Base-by-base conservation (phyloP, 2,888 invertebrate genomes). In the Drosophila siamana region DNA sequence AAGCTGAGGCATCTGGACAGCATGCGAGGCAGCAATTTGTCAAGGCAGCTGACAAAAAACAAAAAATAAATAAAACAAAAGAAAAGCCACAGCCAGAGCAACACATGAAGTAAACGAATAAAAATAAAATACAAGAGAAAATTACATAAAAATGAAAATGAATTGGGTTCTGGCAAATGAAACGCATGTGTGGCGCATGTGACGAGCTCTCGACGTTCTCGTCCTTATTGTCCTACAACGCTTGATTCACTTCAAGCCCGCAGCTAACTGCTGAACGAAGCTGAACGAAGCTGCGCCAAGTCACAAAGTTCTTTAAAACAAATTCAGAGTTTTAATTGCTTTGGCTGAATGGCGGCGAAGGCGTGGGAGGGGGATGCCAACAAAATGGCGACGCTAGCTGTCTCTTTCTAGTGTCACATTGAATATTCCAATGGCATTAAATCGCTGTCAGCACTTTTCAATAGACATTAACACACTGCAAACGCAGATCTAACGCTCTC, bases 1-100 rank as follows among this genome's bases (percentile, higher is more conserved):
- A 28, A 47, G 36, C 61, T 16, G 22, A 50, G 59, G 47, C 76
- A 66, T 65, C 66, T 71, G 72, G 67, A 59, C 59, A 62, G 28
- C 48, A 63, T 61, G 63, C 48, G 61, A 65, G 54, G 55, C 66
- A 62, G 78, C 78, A 73, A 78, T 81, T 79, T 81, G 78, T 78
- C 81, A 79, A 62, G 44, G 38, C 44, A 57, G 54, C 48, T 44
- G 66, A 43, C 70, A 64, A 56, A 50, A 57, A 40, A 57, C 48
- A 54, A 41, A 43, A 47, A 16, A n/a, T n/a, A n/a, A n/a, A n/a
- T n/a, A n/a, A n/a, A n/a, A n/a, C n/a, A n/a, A 19, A 30, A 28
- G 26, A 13, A 15, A 9, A 51, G 15, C 33, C 50, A 4, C 13
- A 50, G 11, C 8, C 30, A 24, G 4, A 28, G 19, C 15, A 26